Evolutionary conservation across 53 echinoderm and acorn worm genomes (phyloP).

Genomic region (Patiria pectinifera): DNA sequence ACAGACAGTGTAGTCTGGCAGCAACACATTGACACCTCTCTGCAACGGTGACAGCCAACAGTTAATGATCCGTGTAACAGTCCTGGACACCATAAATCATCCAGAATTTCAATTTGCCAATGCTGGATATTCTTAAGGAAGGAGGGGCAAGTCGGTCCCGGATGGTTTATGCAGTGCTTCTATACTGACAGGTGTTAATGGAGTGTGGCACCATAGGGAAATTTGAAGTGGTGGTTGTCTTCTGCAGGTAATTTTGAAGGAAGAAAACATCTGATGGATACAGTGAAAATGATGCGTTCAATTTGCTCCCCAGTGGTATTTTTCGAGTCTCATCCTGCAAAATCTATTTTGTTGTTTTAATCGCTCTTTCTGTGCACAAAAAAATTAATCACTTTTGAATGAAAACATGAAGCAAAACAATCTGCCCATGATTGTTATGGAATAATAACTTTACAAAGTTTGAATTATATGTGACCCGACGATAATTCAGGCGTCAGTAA

Average conservation of each 20-base stretch:
- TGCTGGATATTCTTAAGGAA: background rate
- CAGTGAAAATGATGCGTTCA: too few species aligned
- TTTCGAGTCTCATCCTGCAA: too few species aligned
- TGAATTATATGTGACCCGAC: too few species aligned
- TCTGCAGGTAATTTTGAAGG: background rate
- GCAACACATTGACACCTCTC: constrained; percentile 27
- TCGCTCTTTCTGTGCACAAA: too few species aligned
- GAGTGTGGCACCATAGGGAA: constrained; percentile 14
- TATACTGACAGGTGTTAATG: constrained; percentile 4
- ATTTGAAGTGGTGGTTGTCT: background rate
- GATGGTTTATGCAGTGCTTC: background rate
- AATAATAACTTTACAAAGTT: too few species aligned
- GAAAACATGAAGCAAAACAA: too few species aligned
- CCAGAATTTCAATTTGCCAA: constrained; percentile 49
- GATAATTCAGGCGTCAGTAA: too few species aligned
- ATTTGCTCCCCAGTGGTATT: too few species aligned
- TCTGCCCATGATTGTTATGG: too few species aligned
- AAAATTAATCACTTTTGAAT: too few species aligned
- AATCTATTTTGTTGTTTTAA: too few species aligned
- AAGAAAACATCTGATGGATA: background rate
- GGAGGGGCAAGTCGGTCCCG: background rate
- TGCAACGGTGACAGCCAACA: constrained; percentile 20
- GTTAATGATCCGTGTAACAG: constrained; percentile 52
- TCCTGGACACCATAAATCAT: constrained; percentile 46
- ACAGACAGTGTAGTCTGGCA: background rate